Evolutionary conservation across 2,113 vertebrate genomes (phyloP).

Genomic region (Stigmatopora argus): DNA sequence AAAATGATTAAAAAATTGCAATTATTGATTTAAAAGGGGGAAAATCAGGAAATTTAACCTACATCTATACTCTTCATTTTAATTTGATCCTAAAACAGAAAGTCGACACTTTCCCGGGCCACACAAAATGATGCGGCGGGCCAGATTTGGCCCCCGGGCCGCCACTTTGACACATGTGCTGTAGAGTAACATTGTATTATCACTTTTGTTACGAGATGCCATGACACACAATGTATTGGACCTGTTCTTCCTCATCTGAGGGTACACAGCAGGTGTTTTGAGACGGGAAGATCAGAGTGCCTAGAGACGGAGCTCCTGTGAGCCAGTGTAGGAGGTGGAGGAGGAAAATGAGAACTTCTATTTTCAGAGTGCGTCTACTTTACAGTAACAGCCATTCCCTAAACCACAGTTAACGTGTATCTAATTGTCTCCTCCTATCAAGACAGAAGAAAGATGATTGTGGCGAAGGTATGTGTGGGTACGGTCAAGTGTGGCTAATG

Average conservation of each 20-base stretch:
- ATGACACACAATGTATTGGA: conserved; percentile 35
- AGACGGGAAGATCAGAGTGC: conserved; percentile 29
- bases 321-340: conserved; percentile 16
- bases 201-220: background rate
- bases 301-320: conserved; percentile 41
- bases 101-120: too few species aligned
- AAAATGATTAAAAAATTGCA: too few species aligned
- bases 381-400: conserved; percentile 33
- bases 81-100: too few species aligned
- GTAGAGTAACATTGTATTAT: background rate
- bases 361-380: conserved; percentile 46
- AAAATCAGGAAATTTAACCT: too few species aligned
- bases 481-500: background rate
- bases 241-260: conserved; percentile 23
- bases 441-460: background rate
- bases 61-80: too few species aligned
- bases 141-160: too few species aligned
- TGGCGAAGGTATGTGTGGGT: background rate
- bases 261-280: conserved; percentile 59
- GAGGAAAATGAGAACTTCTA: conserved; percentile 40
- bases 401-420: conserved; percentile 29
- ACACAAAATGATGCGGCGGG: too few species aligned
- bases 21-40: too few species aligned
- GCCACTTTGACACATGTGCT: too few species aligned
- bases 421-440: conserved; percentile 13